Conservation (phyloP, 2,113 vertebrate species). For the Peromyscus polionotus region DNA sequence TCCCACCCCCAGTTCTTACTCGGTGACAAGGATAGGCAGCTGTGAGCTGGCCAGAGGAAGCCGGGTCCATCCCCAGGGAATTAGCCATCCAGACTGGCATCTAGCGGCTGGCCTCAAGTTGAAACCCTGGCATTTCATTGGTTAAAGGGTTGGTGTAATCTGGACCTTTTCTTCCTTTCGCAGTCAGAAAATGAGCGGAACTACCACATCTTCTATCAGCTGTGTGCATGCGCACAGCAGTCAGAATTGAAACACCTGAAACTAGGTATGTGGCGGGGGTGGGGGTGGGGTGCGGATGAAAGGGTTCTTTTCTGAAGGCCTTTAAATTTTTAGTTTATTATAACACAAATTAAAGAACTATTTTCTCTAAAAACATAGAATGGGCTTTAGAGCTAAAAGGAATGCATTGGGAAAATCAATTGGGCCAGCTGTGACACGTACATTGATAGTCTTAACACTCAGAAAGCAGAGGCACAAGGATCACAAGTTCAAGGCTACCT, state of each 20-base stretch:
- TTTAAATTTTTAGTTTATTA: not conserved
- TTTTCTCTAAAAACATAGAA: not conserved
- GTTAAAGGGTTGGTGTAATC: not conserved
- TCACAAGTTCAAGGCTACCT: not conserved
- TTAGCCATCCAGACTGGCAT: not conserved
- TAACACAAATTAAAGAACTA: not conserved
- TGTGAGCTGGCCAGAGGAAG: too few relatives aligned
- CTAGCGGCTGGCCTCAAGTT: too few relatives aligned
- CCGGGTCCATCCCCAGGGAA: rapidly evolving
- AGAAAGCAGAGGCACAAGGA: not conserved
- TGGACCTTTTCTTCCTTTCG: slow-evolving; percentile 68
- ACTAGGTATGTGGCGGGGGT: slow-evolving; percentile 90
- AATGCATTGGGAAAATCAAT: not conserved
- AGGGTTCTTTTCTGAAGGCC: not conserved
- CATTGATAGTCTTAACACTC: not conserved
- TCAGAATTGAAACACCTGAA: slow-evolving; percentile 93
- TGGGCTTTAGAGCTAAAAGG: not conserved
- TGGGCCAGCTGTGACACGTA: not conserved
- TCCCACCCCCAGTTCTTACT: not conserved
- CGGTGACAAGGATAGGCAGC: not conserved
- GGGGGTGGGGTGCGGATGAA: not conserved
- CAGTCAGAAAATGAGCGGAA: slow-evolving; percentile 98
- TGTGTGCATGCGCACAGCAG: slow-evolving; percentile 94
- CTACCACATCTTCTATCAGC: slow-evolving; percentile 99
- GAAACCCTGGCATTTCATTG: not conserved